Evolutionary conservation across 2,888 invertebrate species (phyloP).

Genomic region (Chironomus tentans): DNA sequence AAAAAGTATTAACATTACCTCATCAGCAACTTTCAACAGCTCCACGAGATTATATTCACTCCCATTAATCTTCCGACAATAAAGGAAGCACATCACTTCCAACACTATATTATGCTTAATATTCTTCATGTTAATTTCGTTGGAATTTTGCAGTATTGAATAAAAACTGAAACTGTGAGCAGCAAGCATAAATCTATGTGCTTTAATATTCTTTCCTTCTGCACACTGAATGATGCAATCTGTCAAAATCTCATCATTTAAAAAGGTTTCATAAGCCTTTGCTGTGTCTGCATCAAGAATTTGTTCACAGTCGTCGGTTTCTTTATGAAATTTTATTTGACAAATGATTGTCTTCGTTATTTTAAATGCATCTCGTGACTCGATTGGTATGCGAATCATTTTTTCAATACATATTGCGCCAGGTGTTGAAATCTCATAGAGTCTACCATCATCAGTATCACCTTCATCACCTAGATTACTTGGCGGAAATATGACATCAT

Average conservation of each 20-base stretch:
- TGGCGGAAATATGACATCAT: background rate
- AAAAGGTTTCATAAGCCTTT: too few relatives aligned
- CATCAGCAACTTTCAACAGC: background rate
- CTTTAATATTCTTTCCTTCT: background rate
- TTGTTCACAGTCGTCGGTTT: too few relatives aligned
- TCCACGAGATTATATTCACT: too few relatives aligned
- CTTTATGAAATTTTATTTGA: background rate
- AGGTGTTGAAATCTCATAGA: background rate
- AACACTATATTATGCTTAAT: background rate
- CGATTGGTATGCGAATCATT: too few relatives aligned
- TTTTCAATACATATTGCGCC: too few relatives aligned
- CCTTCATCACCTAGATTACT: too few relatives aligned
- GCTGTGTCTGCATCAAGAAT: too few relatives aligned
- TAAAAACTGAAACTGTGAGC: background rate
- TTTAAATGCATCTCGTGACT: background rate
- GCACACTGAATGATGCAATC: background rate
- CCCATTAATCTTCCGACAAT: background rate
- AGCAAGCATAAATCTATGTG: background rate
- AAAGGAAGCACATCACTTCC: background rate
- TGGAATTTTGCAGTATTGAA: background rate
- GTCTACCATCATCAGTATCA: background rate
- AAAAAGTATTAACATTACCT: conserved; percentile 1
- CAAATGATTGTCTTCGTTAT: background rate
- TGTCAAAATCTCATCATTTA: background rate
- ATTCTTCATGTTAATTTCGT: background rate